These are phyloP conservation scores for Polietes domitor DNA, from an alignment of 2,888 invertebrate genomes.

Conservation along the genomic window DNA sequence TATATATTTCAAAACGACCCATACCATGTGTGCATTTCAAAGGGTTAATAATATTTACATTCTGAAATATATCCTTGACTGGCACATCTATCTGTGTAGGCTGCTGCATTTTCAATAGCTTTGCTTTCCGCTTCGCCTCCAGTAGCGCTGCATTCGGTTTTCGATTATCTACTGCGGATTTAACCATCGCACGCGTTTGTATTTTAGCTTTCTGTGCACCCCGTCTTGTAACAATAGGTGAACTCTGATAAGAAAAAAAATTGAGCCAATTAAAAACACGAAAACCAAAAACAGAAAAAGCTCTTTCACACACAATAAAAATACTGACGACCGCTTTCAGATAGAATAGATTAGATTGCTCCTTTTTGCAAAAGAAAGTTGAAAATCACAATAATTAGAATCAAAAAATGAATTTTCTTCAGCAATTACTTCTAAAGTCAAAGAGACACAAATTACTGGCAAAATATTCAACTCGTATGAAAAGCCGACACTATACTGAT, in stretches of 20 bases:
- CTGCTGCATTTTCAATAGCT: constrained; percentile 82
- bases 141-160: constrained; percentile 83
- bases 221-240: constrained; percentile 83
- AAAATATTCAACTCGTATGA: neutral
- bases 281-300: constrained; percentile 26
- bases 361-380: neutral
- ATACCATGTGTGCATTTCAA: constrained; percentile 4
- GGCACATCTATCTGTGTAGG: constrained; percentile 77
- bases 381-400: neutral
- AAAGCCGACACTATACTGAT: constrained; percentile 45
- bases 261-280: constrained; percentile 30
- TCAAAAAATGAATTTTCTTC: neutral
- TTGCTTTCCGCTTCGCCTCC: constrained; percentile 87
- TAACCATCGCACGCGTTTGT: constrained; percentile 85
- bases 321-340: neutral
- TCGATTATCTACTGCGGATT: constrained; percentile 73
- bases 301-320: constrained; percentile 5
- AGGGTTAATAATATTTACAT: constrained; percentile 80
- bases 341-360: neutral
- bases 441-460: neutral
- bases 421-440: neutral
- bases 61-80: constrained; percentile 86
- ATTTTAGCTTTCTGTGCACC: constrained; percentile 85
- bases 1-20: constrained; percentile 15
- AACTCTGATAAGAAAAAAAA: constrained; percentile 71